These are phyloP conservation scores for Acanthurus leucopareius DNA, from an alignment of 2,797 vertebrate species.

Conservation along the genomic window DNA sequence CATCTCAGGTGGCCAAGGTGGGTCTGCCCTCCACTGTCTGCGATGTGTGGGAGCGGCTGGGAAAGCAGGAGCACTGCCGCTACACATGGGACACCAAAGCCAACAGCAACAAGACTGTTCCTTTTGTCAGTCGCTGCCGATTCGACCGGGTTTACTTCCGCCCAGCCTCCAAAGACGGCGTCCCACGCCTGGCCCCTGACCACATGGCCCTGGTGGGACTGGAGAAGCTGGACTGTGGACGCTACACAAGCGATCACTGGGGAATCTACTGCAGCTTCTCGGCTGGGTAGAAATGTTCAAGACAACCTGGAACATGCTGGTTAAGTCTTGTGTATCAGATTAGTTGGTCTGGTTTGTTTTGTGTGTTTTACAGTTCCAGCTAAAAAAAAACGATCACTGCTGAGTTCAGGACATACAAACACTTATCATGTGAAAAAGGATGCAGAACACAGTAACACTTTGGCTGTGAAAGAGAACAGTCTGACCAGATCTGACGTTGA, in stretches of 20 bases:
- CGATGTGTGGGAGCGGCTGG: conserved; percentile 93
- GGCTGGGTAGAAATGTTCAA: conserved; percentile 28
- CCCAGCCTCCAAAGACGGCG: conserved; percentile 71
- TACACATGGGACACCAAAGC: conserved; percentile 96
- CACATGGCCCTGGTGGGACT: conserved; percentile 92
- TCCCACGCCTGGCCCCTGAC: conserved; percentile 83
- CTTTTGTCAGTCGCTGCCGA: conserved; percentile 86
- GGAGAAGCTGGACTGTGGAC: conserved; percentile 95
- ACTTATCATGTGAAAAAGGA: conserved; percentile 19
- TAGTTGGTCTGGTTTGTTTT: neutral
- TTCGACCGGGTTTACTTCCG: conserved; percentile 93
- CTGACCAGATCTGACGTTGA: conserved; percentile 3
- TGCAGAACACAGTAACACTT: neutral
- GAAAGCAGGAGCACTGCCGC: conserved; percentile 90
- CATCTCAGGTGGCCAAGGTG: conserved; percentile 88
- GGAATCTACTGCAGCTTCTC: conserved; percentile 92
- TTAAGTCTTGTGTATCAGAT: neutral
- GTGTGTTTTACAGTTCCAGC: neutral
- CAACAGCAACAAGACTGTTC: conserved; percentile 89
- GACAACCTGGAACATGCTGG: neutral
- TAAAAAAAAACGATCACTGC: too few species aligned
- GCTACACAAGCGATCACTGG: conserved; percentile 97
- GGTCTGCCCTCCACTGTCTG: conserved; percentile 86
- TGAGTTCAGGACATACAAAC: neutral
- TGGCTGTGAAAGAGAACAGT: too few species aligned